Evolutionary conservation across 2,888 invertebrate genomes (phyloP), one percentile per base, ranked within the genome.

Genomic region (Sycophila texana): DNA sequence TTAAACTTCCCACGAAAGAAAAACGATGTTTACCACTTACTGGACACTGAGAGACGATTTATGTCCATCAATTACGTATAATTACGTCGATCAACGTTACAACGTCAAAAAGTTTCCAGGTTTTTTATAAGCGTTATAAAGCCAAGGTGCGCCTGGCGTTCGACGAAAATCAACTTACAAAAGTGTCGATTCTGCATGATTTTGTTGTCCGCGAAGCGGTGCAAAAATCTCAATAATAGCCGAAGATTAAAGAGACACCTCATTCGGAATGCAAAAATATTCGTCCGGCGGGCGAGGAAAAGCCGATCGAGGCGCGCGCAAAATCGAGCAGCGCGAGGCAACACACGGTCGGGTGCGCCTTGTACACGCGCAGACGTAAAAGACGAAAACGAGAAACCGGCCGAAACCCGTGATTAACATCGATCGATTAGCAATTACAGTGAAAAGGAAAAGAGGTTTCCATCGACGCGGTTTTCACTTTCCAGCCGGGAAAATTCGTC

Each of bases 381-480:
- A 60, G 67, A 47, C 18, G n/a, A 55, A 72, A 55, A 72, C 49
- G 60, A 57, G 57, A 61, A 63, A 55, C 30, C 26, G 20, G 10
- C 22, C 57, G 51, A 47, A 65, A 67, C 60, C 53, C 75, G 78
- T 81, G 74, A 75, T 78, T 81, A 75, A 65, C 71, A 74, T 68
- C 75, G 74, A 81, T 78, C 78, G 78, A 81, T 81, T 71, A 65
- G 71, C 65, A 73, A 81, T 81, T 78, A 72, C 57, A 26, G n/a
- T 30, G 71, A 74, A 58, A 75, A 61, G 61, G 58, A 73, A 39
- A 78, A 73, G 70, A 77, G 70, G 30, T 65, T 65, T 77, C 57
- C 75, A 72, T 80, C 72, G 63, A 47, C 53, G 18, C 20, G n/a
- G 55, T 74, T 80, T 81, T 71, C 78, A 81, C 80, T 80, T 80